Base-by-base conservation (phyloP, 1,140 invertebrate species). In the Zaprionus tsacasi region DNA sequence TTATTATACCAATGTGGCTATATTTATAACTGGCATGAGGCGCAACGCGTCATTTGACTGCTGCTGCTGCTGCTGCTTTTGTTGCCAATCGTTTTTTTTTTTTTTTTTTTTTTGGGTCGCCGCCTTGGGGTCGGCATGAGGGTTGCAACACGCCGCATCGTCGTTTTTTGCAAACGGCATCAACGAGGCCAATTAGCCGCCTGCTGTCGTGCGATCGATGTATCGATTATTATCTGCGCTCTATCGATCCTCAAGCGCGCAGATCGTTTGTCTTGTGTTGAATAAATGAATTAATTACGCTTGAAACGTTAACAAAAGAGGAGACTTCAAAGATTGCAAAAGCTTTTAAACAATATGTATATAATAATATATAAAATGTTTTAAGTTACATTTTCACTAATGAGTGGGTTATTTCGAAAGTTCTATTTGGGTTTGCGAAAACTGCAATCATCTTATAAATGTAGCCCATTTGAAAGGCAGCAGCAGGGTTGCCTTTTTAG, bases 1-100 rank as follows among this genome's bases (percentile, higher is more conserved):
- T 86, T 82, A 87, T 76, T 86, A 87, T 55, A 79, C 61, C 71
- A 38, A 86, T 81, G 70, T 33, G 64, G 56, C 59, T 87, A 71
- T 82, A 79, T 86, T 76, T 87, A 82, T 73, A 82, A 61, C 52
- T 27, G 52, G 40, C 76, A 63, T 55, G 55, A 12, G 35, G 35
- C 56, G n/a, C 61, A 57, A 68, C 54, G 81, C 74, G 78, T 85
- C 70, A 83, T 59, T 61, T 56, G 12, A 33, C 50, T 68, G 33
- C 27, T 54, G 52, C 59, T 71, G 60, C 25, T 40, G 43, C 50
- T 68, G 33, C 27, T 54, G 52, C 59, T 76, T 70, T 35, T 40
- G 52, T 70, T 70, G 71, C 52, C 52, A 74, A 63, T 70, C 40
- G 38, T 33, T 13, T 40, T 21, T 21, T 21, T 1, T 21, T 21